These are phyloP conservation scores for Daubentonia madagascariensis DNA, from an alignment of 2,113 vertebrate species.

Conservation along the genomic window DNA sequence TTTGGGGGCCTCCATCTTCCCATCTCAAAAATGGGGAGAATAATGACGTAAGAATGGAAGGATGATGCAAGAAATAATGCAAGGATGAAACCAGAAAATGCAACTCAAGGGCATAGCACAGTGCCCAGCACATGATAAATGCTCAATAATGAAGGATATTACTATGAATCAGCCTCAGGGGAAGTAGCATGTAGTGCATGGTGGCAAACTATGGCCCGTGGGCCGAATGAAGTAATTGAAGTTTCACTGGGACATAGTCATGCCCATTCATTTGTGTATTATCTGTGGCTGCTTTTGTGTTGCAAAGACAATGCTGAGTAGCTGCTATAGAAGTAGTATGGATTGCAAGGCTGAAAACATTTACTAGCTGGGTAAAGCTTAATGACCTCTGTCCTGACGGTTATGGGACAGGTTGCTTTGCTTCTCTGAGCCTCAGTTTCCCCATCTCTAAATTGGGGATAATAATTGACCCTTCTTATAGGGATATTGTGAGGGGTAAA, in stretches of 20 bases:
- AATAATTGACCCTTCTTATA: background rate
- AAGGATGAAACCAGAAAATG: background rate
- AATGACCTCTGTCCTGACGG: background rate
- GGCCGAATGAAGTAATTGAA: background rate
- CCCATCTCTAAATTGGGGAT: background rate
- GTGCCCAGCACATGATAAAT: background rate
- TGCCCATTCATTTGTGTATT: rapidly evolving
- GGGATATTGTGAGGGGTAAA: background rate
- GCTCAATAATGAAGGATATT: rapidly evolving
- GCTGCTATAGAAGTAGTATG: background rate
- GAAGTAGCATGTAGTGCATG: rapidly evolving
- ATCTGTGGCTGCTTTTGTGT: background rate
- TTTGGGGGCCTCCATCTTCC: background rate
- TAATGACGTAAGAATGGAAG: background rate
- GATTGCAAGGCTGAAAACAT: background rate
- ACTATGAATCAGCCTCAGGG: background rate
- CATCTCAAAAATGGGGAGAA: background rate
- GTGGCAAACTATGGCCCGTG: rapidly evolving
- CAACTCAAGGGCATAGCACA: too few species aligned
- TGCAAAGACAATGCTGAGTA: rapidly evolving
- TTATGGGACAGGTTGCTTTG: background rate
- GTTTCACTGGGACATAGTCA: background rate
- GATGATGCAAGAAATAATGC: background rate
- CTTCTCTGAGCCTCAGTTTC: background rate
- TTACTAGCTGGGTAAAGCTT: background rate